Percentiles rank a stretch among this genome's conserved stretches.
Evolutionary conservation across 2,797 vertebrate species (phyloP).

Genomic region (Alosa sapidissima): DNA sequence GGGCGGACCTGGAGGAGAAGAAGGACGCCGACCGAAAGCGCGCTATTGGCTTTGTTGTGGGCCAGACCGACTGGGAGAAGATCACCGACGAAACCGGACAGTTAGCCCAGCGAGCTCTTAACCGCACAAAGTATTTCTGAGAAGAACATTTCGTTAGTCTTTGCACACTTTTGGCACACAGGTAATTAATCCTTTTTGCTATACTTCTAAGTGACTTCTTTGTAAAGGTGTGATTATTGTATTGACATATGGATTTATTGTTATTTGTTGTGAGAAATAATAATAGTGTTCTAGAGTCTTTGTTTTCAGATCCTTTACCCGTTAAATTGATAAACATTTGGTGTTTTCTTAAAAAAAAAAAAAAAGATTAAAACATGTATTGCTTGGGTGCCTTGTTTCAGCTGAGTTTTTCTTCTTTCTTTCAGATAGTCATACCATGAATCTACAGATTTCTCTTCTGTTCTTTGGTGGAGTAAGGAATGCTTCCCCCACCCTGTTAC

Average conservation of each 20-base stretch:
- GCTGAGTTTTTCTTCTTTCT: slow-evolving; percentile 27
- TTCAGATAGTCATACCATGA: slow-evolving; percentile 64
- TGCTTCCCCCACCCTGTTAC: background rate
- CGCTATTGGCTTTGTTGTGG: slow-evolving; percentile 97
- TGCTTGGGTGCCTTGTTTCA: background rate
- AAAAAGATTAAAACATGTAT: background rate
- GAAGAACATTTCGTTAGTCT: slow-evolving; percentile 56
- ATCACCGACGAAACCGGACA: slow-evolving; percentile 98
- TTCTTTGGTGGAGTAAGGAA: slow-evolving; percentile 37
- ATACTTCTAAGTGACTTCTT: background rate
- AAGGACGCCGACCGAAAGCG: slow-evolving; percentile 97
- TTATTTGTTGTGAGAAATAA: background rate
- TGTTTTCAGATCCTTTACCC: background rate
- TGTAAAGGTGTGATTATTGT: background rate
- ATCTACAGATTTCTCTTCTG: slow-evolving; percentile 44
- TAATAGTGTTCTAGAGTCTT: background rate
- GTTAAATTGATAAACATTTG: background rate
- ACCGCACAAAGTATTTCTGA: slow-evolving; percentile 99
- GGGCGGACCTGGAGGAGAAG: slow-evolving; percentile 98
- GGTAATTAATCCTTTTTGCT: slow-evolving; percentile 50
- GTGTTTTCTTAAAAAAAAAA: slow-evolving; percentile 23
- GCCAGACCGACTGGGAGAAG: slow-evolving; percentile 99
- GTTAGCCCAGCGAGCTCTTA: slow-evolving; percentile 95
- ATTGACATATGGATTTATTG: background rate
- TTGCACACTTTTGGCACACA: slow-evolving; percentile 29